A percentile compares a stretch with the other conserved stretches of the same genome.
phyloP scores from a whole-genome alignment of 2,888 invertebrate species.

The Apodemia hepburni region DNA sequence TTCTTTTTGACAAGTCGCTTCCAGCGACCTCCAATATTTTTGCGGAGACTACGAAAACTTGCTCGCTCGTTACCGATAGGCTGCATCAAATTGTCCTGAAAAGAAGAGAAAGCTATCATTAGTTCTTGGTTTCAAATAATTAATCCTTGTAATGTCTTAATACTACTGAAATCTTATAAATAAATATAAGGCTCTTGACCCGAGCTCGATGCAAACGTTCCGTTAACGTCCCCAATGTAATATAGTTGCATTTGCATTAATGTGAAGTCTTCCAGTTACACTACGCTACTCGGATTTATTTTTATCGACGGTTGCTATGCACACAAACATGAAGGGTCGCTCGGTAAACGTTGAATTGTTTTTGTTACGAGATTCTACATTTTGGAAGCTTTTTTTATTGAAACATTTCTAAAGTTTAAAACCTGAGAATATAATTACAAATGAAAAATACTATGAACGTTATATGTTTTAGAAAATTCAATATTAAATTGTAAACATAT shows the following conservation, averaged over 20 bases:
- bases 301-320: conserved; percentile 51
- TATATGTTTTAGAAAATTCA: too few species aligned
- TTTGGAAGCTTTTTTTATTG: background rate
- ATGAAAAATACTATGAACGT: too few species aligned
- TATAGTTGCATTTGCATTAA: conserved; percentile 47
- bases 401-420: background rate
- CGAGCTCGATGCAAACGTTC: conserved; percentile 47
- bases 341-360: conserved; percentile 37
- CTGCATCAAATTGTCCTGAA: conserved; percentile 90
- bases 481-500: too few species aligned
- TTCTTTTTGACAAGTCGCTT: conserved; percentile 92
- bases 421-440: too few species aligned
- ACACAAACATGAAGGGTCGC: conserved; percentile 44
- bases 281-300: conserved; percentile 48
- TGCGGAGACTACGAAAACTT: conserved; percentile 91
- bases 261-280: conserved; percentile 53
- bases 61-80: conserved; percentile 84
- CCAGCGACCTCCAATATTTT: conserved; percentile 92
- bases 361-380: conserved; percentile 23
- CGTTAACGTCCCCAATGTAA: conserved; percentile 57
- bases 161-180: conserved; percentile 3
- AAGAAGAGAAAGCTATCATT: conserved; percentile 52
- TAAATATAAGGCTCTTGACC: conserved; percentile 19
- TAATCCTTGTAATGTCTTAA: conserved; percentile 16
- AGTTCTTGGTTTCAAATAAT: conserved; percentile 16